Evolutionary conservation across 2,888 invertebrate species (phyloP), one percentile per base, ranked within the genome.

Genomic region (Sialis fuliginosa): DNA sequence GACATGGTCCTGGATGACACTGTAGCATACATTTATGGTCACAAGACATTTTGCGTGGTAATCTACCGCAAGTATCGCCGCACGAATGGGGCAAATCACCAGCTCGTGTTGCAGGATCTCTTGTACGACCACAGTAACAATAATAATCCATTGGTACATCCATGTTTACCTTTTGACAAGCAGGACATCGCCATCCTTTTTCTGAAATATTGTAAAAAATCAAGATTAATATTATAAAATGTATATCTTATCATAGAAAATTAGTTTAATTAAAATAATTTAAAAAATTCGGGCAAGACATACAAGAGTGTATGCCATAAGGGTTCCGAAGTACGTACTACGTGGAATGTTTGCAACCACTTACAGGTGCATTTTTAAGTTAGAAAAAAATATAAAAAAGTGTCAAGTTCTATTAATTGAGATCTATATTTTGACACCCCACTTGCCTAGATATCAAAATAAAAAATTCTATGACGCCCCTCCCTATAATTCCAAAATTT

Each of bases 1-100:
- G 91, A 65, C 96, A 96, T 0, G 93, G 91, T 0, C 96, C 96
- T 0, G 95, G 95, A 63, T 96, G 95, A 60, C 93, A 95, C 1
- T 83, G 70, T 54, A 91, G 65, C 8, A 77, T 81, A 63, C 92
- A 92, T 1, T 75, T 74, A 58, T 81, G 81, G 1, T 69, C 63
- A 59, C 77, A 73, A 49, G 64, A 54, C 60, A 52, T 69, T 56
- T 56, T 48, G 13, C 72, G 67, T n/a, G 68, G 64, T 49, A 58
- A 58, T 8, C 75, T 74, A n/a, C 75, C 73, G 60, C 97, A 97
- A 0, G 81, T 68, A 53, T 87, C 81, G 0, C 93, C 95, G 62
- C 97, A 97, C 31, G 87, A 85, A 65, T 97, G 97, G 0, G 96
- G 90, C 7, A 79, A 76, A 48, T 81, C 80, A 40, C 77, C 75